Base-by-base conservation (phyloP, 2,888 invertebrate genomes). In the Acleris cristana region DNA sequence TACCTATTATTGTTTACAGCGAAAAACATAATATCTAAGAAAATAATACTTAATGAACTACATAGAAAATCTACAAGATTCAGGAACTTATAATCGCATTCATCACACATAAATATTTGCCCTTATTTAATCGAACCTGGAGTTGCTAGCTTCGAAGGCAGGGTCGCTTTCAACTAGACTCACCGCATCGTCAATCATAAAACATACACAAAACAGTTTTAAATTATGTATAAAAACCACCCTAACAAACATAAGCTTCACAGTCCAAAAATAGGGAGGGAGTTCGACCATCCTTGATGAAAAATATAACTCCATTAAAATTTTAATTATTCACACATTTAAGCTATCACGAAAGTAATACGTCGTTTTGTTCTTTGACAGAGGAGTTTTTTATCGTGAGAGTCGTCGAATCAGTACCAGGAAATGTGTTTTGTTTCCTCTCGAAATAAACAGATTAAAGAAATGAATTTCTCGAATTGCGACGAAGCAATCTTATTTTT, bases 331-430 rank as follows among this genome's bases (percentile, higher is more conserved):
- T 26, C 18, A 19, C n/a, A 51, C 56, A 61, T 30, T 21, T 14
- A 66, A 56, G 6, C 56, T 49, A 61, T 45, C 56, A 26, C 51
- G 65, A 61, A 66, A 61, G 45, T 26, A 61, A 55, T 18, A 23
- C 16, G 26, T 26, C 48, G 55, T 34, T 66, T 66, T 61, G 21
- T 49, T 60, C 3, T 66, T 56, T 30, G 44, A 34, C 51, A 3
- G 19, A 49, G 19, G 18, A 14, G 54, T 65, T 56, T 48, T 65
- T 55, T 56, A 61, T 52, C 51, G 45, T 51, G 44, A 44, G 45
- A 51, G 26, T 48, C 23, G 26, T 44, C 48, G 48, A 18, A 48
- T 56, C 19, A 18, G 40, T 14, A 18, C n/a, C 12, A 21, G 18
- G 18, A 18, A 12, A 4, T 26, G 23, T 6, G 45, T 14, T 48